These are phyloP conservation scores for Drosophila pachea DNA, from an alignment of 1,140 invertebrate genomes.

Conservation along the genomic window DNA sequence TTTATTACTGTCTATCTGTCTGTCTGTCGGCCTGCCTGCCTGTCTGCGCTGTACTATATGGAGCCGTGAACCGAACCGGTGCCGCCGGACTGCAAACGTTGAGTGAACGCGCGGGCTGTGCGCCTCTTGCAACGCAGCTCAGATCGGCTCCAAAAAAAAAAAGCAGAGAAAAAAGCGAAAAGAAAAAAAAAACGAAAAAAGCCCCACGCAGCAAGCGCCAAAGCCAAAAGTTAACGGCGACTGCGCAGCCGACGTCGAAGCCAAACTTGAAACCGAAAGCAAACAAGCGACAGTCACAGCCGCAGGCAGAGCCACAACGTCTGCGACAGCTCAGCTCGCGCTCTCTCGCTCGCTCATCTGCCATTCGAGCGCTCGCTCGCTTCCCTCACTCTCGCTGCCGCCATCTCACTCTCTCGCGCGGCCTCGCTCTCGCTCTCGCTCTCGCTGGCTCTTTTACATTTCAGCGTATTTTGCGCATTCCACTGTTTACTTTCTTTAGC, in stretches of 20 bases:
- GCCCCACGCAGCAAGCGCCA: constrained; percentile 46
- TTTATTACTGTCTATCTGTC: no score
- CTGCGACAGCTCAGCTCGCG: constrained; percentile 7
- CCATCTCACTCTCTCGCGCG: background rate
- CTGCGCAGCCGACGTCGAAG: constrained; percentile 55
- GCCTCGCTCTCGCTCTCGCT: constrained; percentile 11
- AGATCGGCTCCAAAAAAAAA: constrained; percentile 50
- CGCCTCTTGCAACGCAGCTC: constrained; percentile 60
- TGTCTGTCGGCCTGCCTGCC: constrained; percentile 9
- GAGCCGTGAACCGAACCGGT: constrained; percentile 73
- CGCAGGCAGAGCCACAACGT: constrained; percentile 13
- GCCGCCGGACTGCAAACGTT: constrained; percentile 74
- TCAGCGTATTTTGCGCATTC: constrained; percentile 63
- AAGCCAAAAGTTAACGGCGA: constrained; percentile 46
- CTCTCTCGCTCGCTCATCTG: constrained; percentile 21
- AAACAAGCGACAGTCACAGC: constrained; percentile 26
- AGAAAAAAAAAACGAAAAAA: constrained; percentile 24
- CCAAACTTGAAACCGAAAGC: constrained; percentile 73
- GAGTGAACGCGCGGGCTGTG: constrained; percentile 73
- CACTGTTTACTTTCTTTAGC: constrained; percentile 71
- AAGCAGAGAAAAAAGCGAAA: constrained; percentile 17
- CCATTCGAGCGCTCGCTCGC: constrained; percentile 3
- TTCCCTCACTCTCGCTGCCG: background rate
- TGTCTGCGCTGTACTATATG: constrained; percentile 12
- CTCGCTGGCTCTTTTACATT: constrained; percentile 29